These are phyloP conservation scores for Macrosoma leucophasiata DNA, from an alignment of 2,888 invertebrate genomes.

Conservation along the genomic window DNA sequence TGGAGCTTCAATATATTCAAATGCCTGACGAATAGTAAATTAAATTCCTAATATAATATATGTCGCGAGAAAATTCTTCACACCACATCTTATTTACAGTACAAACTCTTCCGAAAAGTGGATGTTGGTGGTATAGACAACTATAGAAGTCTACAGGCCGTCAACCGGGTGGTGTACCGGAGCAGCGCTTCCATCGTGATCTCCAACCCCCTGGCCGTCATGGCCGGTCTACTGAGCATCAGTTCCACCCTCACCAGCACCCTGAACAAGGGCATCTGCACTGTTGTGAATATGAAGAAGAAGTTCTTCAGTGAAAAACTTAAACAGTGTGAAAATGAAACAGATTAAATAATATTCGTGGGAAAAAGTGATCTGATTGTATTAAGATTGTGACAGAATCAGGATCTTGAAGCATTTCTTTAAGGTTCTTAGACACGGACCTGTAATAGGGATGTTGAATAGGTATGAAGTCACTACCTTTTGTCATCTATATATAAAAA, in stretches of 20 bases:
- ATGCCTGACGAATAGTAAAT: no score
- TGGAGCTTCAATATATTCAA: no score
- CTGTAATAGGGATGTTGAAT: no score
- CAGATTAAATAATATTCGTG: no score
- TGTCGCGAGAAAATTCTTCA: no score
- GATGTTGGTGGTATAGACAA: constrained; percentile 57
- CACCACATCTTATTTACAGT: constrained; percentile 46
- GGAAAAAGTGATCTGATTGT: no score
- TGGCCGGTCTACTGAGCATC: constrained; percentile 39
- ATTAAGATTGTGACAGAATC: no score
- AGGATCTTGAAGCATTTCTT: no score
- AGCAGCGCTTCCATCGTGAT: constrained; percentile 41
- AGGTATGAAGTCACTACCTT: no score
- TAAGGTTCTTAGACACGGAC: no score
- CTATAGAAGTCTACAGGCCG: constrained; percentile 59
- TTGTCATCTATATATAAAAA: no score
- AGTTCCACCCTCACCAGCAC: constrained; percentile 34
- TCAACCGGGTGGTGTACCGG: constrained; percentile 54
- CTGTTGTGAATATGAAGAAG: constrained; percentile 41
- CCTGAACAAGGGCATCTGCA: constrained; percentile 41
- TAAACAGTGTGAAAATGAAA: constrained; percentile 32
- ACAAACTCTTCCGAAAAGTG: constrained; percentile 47
- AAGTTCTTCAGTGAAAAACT: constrained; percentile 36
- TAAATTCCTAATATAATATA: no score
- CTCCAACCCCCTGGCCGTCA: constrained; percentile 33